A percentile compares a stretch with the other conserved stretches of the same genome.
phyloP scores from a whole-genome alignment of 2,797 vertebrate genomes.

The Acanthiza pusilla region DNA sequence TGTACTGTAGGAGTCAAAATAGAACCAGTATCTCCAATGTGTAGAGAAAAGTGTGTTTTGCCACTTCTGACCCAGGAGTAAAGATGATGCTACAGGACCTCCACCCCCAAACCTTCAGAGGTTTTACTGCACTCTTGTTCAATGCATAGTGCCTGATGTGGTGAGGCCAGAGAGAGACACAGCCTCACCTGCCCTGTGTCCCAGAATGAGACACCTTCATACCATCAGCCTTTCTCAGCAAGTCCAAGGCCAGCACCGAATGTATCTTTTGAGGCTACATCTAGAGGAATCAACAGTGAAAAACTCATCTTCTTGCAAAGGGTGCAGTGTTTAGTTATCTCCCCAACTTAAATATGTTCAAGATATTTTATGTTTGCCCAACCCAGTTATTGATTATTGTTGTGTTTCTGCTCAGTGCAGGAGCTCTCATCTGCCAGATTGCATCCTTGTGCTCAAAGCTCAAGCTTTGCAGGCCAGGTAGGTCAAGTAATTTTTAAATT shows the following conservation, averaged over 20 bases:
- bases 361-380: neutral
- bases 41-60: neutral
- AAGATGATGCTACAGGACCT: neutral
- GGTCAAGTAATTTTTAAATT: neutral
- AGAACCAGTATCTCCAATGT: accelerated
- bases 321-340: neutral
- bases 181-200: neutral
- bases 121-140: accelerated
- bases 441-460: neutral
- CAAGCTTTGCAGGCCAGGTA: neutral
- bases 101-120: neutral
- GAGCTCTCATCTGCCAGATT: neutral
- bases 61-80: neutral
- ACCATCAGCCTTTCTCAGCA: neutral
- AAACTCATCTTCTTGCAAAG: neutral
- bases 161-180: neutral
- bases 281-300: neutral
- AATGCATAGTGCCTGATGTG: too few relatives aligned
- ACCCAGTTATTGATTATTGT: accelerated
- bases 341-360: accelerated
- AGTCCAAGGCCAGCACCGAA: neutral
- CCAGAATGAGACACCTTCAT: neutral
- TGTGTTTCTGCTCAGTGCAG: neutral
- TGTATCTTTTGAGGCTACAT: neutral
- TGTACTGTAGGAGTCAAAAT: neutral